Evolutionary conservation across 2,888 invertebrate species (phyloP).

Genomic region (Cephonodes hylas): DNA sequence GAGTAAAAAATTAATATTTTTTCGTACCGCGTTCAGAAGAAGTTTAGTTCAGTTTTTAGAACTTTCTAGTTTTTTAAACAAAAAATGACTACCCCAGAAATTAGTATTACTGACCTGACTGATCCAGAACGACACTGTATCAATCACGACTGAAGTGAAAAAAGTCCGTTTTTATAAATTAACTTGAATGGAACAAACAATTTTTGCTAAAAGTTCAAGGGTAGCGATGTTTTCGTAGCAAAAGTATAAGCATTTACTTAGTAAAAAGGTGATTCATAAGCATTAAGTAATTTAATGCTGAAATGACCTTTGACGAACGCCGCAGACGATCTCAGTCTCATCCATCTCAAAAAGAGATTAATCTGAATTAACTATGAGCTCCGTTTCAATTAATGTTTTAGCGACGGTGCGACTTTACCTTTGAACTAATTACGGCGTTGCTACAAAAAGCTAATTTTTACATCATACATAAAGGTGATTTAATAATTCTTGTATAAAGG

Average conservation of each 20-base stretch:
- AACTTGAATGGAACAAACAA: no score
- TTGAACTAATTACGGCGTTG: neutral
- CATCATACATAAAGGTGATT: neutral
- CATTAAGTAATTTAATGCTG: neutral
- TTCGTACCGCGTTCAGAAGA: no score
- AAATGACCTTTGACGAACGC: neutral
- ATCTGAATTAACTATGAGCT: neutral
- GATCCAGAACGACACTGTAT: no score
- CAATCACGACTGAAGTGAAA: no score
- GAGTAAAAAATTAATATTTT: no score
- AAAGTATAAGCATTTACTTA: no score
- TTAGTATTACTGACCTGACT: no score
- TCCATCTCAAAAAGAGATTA: neutral
- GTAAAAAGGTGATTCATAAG: neutral
- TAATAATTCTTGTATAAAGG: neutral
- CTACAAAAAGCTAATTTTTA: neutral
- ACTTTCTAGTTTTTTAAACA: no score
- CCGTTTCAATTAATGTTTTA: slow-evolving; percentile 3
- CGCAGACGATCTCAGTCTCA: neutral
- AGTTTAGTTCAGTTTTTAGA: no score
- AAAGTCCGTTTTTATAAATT: no score
- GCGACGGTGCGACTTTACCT: neutral
- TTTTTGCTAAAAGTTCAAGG: neutral
- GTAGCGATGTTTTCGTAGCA: no score
- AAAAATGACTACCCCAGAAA: no score